Evolutionary conservation across 2,113 vertebrate species (phyloP), one percentile per base, ranked within the genome.

Genomic region (Istiophorus platypterus): DNA sequence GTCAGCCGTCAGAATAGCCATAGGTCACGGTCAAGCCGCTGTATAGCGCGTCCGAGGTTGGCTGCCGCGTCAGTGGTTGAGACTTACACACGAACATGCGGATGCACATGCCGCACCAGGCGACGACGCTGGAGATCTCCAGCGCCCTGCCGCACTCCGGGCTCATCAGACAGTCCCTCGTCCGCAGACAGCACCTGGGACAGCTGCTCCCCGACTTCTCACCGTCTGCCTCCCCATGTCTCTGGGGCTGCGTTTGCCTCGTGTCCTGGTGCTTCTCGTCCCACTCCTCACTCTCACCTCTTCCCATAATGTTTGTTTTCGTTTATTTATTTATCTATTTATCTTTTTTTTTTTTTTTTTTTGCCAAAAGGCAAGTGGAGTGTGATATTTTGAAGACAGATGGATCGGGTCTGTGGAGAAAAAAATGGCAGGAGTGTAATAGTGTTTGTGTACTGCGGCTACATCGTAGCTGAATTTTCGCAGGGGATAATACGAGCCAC

Each of bases 121-220:
- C 85, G 1, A 95, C 1, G 0, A 94, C 92, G 0, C 65, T 75
- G 59, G 94, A 91, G 89, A 95, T 95, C 84, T 93, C 91, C 1
- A 95, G 92, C 0, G 80, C 83, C 20, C 95, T 66, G n/a, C 93
- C 90, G 2, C 95, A 95, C 80, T 95, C 95, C 0, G 72, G 4
- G 51, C 95, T 95, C 95, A 95, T 95, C 83, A 95, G 77, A 61
- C 95, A 95, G 56, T 87, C 61, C 52, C 72, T 85, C 2, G 92
- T 92, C 58, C 52, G 49, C 54, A 90, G 8, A 89, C 95, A 95
- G 85, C 95, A 95, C 39, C 2, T 78, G 6, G 89, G 83, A 63
- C 95, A 95, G 29, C 83, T 72, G 5, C 71, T 86, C 27, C 22
- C n/a, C 0, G 78, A 41, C 24, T 34, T 72, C 18, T 15, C 71